These are phyloP conservation scores for Gambusia holbrooki DNA, from an alignment of 2,113 vertebrate genomes.

Conservation along the genomic window DNA sequence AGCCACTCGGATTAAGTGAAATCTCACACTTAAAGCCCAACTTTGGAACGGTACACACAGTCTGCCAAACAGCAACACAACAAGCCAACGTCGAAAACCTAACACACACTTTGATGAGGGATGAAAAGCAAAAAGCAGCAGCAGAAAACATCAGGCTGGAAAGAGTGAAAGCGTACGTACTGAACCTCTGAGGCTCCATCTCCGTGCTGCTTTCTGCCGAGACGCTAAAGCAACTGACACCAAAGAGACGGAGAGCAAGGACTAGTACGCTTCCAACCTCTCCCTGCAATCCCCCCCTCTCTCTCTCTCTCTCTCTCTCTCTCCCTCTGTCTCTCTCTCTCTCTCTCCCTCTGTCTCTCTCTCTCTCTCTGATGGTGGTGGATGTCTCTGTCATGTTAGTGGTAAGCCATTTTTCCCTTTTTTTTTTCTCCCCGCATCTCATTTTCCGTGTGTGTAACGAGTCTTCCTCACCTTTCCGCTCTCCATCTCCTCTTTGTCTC, in stretches of 20 bases:
- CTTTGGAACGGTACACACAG: conserved; percentile 18
- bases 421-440: conserved; percentile 7
- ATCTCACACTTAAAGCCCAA: conserved; percentile 3
- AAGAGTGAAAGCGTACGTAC: conserved; percentile 57
- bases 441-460: conserved; percentile 15
- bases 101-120: background rate
- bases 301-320: background rate
- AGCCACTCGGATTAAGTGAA: background rate
- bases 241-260: conserved; percentile 46
- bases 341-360: background rate
- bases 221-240: conserved; percentile 64
- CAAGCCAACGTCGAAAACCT: background rate
- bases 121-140: background rate
- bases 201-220: conserved; percentile 60
- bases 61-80: background rate
- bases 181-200: conserved; percentile 73
- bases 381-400: conserved; percentile 26
- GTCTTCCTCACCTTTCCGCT: conserved; percentile 23
- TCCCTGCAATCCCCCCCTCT: background rate
- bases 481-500: background rate
- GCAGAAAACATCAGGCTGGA: conserved; percentile 5
- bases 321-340: too few relatives aligned
- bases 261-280: conserved; percentile 2
- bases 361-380: conserved; percentile 1
- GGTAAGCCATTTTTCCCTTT: conserved; percentile 41